Evolutionary conservation across 2,797 vertebrate genomes (phyloP), one percentile per base, ranked within the genome.

Genomic region (Tangara arthus): DNA sequence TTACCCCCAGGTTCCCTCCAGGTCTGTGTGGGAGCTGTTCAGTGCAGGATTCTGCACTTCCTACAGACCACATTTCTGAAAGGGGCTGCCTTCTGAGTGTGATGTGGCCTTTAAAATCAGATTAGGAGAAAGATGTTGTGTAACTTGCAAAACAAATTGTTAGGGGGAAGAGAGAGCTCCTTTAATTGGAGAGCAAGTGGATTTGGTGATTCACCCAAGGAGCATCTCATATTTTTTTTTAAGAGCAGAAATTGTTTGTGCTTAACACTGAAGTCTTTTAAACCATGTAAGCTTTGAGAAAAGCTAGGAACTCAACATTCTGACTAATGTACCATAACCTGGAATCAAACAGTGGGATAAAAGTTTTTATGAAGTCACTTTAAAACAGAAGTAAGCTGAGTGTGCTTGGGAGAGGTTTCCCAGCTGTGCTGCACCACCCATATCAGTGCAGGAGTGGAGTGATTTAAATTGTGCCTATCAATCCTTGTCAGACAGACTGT

Each of bases 321-420:
- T 91, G 85, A 94, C 61, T 95, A 75, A 93, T 72, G n/a, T 64
- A 15, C 53, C 16, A n/a, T 57, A 85, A 91, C 26, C 35, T 78
- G 10, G 14, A 0, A 1, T 83, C 42, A 44, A 46, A 35, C 14
- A 69, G 24, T 50, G 32, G 61, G 75, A 52, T 71, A 61, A 93
- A 90, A 71, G 35, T 34, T 91, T 93, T 73, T 52, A 71, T 53
- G 53, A 26, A 12, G 50, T 32, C 15, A 2, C 12, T 94, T 78
- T 57, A 71, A 47, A 81, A 3, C 9, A 77, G 53, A 80, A 57
- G 7, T 53, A 24, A 82, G 30, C 28, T 21, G 28, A 34, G 8
- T 56, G n/a, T 87, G 35, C 28, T 65, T 86, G 68, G 60, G 55
- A 63, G 28, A 56, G 53, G 18, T 9, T 84, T 69, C 57, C 35